Evolutionary conservation across 1,140 invertebrate genomes (phyloP).

Genomic region (Pseudomyrmex sp.): DNA sequence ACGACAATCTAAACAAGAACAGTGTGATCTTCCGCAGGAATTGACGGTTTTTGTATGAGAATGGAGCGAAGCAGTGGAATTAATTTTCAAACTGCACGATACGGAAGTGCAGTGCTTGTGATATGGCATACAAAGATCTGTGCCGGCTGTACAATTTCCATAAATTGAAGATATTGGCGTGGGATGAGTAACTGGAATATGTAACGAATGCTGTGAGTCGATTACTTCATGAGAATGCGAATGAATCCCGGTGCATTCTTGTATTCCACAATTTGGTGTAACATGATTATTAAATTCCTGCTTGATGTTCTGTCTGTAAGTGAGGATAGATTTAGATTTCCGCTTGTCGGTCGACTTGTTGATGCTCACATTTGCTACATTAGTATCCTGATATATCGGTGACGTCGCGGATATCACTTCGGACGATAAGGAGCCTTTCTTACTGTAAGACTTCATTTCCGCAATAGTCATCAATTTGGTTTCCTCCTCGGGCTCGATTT

Average conservation of each 20-base stretch:
- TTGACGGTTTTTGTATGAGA: constrained; percentile 64
- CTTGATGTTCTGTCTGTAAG: constrained; percentile 74
- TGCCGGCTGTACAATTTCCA: constrained; percentile 69
- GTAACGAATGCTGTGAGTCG: constrained; percentile 71
- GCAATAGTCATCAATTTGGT: constrained; percentile 37
- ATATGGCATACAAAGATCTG: constrained; percentile 77
- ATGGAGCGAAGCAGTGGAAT: constrained; percentile 68
- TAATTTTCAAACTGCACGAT: constrained; percentile 74
- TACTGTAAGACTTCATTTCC: constrained; percentile 61
- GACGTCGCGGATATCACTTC: constrained; percentile 58
- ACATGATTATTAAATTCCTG: constrained; percentile 75
- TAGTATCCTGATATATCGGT: constrained; percentile 62
- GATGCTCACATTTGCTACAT: constrained; percentile 24
- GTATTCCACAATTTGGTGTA: constrained; percentile 68
- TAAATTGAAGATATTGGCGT: constrained; percentile 72
- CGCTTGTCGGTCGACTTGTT: constrained; percentile 61
- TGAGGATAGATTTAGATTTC: constrained; percentile 63
- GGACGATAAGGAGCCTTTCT: constrained; percentile 41
- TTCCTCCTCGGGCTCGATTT: constrained; percentile 63
- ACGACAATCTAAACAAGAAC: constrained; percentile 74
- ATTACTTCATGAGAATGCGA: constrained; percentile 70
- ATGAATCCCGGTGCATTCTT: constrained; percentile 68
- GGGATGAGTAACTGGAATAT: constrained; percentile 70
- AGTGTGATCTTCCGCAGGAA: constrained; percentile 65
- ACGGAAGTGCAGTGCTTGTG: constrained; percentile 77